Base-by-base conservation (phyloP, 1,140 invertebrate species). In the Phortica variegata region DNA sequence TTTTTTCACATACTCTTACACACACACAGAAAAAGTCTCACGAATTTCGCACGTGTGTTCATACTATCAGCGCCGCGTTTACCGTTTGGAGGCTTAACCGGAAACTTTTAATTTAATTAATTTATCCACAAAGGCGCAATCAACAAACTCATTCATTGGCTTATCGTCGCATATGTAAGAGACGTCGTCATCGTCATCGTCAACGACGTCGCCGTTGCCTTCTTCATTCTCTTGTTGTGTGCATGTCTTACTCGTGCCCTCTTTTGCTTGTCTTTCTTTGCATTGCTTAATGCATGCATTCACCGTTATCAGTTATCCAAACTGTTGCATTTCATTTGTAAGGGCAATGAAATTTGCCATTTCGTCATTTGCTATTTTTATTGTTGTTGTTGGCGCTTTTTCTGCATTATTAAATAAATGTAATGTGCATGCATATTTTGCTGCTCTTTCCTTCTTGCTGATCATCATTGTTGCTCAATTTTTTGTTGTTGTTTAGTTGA, bases 21-120 rank as follows among this genome's bases (percentile, higher is more conserved):
- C 23, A 26, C 23, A 26, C 23, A 26, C 10, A 26, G 23, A 26
- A 26, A 26, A 6, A 26, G 23, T 26, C 5, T 26, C 5, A n/a
- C n/a, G n/a, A n/a, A n/a, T n/a, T n/a, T n/a, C n/a, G 49, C 49
- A 60, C 34, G 46, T 54, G 38, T 49, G 47, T 26, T 50, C 39
- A 41, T 53, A 51, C 46, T 48, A 9, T 18, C 33, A 13, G 21
- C 34, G 44, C 5, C 18, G 34, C 49, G 40, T 55, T 52, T 29
- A 50, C 43, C 58, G 46, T 69, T 68, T 56, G 65, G 52, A 68
- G 66, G 68, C 57, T 66, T 71, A 71, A 71, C 68, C 69, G 68
- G 68, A 71, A 71, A 71, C 63, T 71, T 71, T 71, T 71, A 71
- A 71, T 71, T 71, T 71, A 71, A 71, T 71, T 71, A 71, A 71